These are phyloP conservation scores for Semotilus atromaculatus DNA, from an alignment of 2,797 vertebrate species.

Conservation along the genomic window DNA sequence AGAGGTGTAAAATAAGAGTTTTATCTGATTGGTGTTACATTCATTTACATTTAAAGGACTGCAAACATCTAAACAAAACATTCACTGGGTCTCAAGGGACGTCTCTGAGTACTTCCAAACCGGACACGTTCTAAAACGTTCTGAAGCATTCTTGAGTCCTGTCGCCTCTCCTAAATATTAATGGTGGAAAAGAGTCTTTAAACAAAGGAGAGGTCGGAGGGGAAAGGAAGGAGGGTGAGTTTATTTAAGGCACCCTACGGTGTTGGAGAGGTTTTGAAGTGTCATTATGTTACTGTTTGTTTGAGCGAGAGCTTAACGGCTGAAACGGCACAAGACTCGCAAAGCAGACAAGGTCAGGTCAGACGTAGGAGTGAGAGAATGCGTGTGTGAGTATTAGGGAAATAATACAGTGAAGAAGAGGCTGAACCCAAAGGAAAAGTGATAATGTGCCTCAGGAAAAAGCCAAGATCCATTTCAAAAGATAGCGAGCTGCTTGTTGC, in stretches of 20 bases:
- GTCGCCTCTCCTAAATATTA: constrained; percentile 73
- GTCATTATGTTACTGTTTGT: constrained; percentile 84
- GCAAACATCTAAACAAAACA: background rate
- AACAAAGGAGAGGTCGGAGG: constrained; percentile 57
- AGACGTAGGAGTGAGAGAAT: constrained; percentile 26
- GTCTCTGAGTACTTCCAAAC: constrained; percentile 50
- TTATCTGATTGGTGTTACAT: background rate
- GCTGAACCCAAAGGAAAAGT: background rate
- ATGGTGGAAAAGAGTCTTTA: constrained; percentile 67
- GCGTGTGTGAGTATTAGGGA: background rate
- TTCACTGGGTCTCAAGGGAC: constrained; percentile 11
- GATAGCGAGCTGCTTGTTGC: background rate
- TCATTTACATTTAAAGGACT: constrained; percentile 3
- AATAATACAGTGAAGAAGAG: constrained; percentile 20
- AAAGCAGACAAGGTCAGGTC: constrained; percentile 74
- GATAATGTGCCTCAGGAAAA: constrained; percentile 4
- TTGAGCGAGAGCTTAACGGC: constrained; percentile 77
- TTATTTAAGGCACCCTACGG: constrained; percentile 74
- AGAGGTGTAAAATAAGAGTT: background rate
- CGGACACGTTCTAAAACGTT: constrained; percentile 57
- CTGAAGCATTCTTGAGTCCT: constrained; percentile 66
- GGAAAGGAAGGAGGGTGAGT: constrained; percentile 60
- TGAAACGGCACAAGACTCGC: constrained; percentile 75
- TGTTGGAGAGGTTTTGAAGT: constrained; percentile 79
- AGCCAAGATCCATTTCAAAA: background rate